Conservation (phyloP, 2,888 invertebrate genomes). For the Drosophila anomalipes region DNA sequence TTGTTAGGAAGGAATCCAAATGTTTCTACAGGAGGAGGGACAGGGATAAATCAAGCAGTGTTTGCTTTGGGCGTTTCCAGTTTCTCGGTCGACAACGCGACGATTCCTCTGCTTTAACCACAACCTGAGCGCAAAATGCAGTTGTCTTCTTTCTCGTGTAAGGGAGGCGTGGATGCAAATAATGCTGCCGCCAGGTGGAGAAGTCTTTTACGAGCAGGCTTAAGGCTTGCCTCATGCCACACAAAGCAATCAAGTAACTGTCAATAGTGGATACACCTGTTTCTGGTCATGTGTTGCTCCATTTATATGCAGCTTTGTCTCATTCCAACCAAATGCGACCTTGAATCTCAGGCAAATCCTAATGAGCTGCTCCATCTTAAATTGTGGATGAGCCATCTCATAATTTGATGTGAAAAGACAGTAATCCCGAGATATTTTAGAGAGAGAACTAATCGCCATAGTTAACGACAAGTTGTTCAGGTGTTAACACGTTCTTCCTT, state of each 20-base stretch:
- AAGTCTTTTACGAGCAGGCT: conserved; percentile 13
- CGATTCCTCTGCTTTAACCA: conserved; percentile 36
- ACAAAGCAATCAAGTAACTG: conserved; percentile 71
- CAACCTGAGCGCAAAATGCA: conserved; percentile 54
- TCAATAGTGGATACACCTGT: conserved; percentile 73
- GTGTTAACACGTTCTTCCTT: conserved; percentile 44
- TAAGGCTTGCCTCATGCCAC: conserved; percentile 63
- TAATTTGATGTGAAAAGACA: conserved; percentile 27
- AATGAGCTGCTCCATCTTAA: conserved; percentile 21
- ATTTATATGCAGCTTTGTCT: conserved; percentile 26
- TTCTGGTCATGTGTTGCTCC: conserved; percentile 29
- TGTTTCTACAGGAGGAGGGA: conserved; percentile 27
- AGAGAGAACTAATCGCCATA: conserved; percentile 3
- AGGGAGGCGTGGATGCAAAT: conserved; percentile 55
- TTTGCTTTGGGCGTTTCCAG: conserved; percentile 71
- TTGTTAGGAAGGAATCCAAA: conserved; percentile 49
- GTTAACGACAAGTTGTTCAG: conserved; percentile 20
- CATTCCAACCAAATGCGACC: conserved; percentile 45
- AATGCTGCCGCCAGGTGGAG: conserved; percentile 25
- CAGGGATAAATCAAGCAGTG: conserved; percentile 49
- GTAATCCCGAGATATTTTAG: background rate
- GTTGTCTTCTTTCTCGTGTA: conserved; percentile 66
- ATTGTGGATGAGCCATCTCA: conserved; percentile 42
- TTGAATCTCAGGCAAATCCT: conserved; percentile 41
- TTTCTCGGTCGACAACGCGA: conserved; percentile 42